phyloP scores from a whole-genome alignment of 1,140 invertebrate genomes.

The Grapholita molesta region DNA sequence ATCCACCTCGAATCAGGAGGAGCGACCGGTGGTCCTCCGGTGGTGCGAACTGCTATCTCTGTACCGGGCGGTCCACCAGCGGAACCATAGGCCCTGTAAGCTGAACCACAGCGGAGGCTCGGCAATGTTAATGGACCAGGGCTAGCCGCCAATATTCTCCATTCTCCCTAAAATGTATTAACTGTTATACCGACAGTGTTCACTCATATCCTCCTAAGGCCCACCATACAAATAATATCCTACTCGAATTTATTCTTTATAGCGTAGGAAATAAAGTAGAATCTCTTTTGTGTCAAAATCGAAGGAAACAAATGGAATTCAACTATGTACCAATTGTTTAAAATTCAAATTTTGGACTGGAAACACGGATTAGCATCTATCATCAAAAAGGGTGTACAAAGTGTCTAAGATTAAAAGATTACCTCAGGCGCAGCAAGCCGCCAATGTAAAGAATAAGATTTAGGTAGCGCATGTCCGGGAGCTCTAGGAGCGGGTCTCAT shows the following conservation, averaged over 20 bases:
- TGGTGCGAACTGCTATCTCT: constrained; percentile 61
- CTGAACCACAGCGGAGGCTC: constrained; percentile 63
- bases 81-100: constrained; percentile 62
- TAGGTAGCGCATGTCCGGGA: constrained; percentile 62
- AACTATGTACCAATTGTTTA: too few species aligned
- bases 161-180: constrained; percentile 54
- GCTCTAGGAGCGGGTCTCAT: constrained; percentile 78
- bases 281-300: too few species aligned
- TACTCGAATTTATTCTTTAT: too few species aligned
- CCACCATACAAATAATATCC: too few species aligned
- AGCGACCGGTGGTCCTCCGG: constrained; percentile 61
- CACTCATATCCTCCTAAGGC: too few species aligned
- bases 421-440: constrained; percentile 65
- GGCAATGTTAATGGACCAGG: constrained; percentile 56
- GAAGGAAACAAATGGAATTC: too few species aligned
- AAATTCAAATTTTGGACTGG: too few species aligned
- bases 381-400: too few species aligned
- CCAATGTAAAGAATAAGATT: constrained; percentile 63
- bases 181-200: background rate
- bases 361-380: too few species aligned
- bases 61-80: constrained; percentile 65
- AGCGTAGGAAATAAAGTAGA: too few species aligned
- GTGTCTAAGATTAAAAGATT: constrained; percentile 19
- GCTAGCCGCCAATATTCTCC: constrained; percentile 58
- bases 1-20: constrained; percentile 71